A percentile compares a stretch with the other conserved stretches of the same genome.
phyloP scores from a whole-genome alignment of 2,113 vertebrate genomes.

The Osmerus mordax region DNA sequence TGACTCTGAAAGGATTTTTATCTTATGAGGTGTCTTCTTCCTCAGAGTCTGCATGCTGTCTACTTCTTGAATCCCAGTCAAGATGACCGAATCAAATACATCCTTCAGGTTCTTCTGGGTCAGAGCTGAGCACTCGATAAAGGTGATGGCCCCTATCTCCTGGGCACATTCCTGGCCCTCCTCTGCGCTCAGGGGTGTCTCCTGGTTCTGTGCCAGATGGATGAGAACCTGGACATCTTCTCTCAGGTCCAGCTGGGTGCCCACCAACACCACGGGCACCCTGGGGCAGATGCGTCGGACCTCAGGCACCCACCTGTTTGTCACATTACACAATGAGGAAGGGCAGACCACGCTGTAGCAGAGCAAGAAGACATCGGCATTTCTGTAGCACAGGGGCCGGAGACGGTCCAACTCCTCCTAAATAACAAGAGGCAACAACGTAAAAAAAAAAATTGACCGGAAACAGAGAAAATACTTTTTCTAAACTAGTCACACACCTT shows the following conservation, averaged over 20 bases:
- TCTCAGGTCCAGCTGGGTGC: conserved; percentile 85
- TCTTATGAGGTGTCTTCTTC: conserved; percentile 66
- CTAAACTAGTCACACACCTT: too few relatives aligned
- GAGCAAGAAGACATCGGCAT: conserved; percentile 84
- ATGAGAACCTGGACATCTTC: conserved; percentile 91
- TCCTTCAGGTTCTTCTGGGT: conserved; percentile 96
- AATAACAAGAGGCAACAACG: not conserved
- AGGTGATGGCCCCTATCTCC: conserved; percentile 76
- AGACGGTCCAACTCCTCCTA: conserved; percentile 88
- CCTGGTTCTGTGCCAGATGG: conserved; percentile 78
- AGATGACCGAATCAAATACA: conserved; percentile 84
- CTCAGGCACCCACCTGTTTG: conserved; percentile 81
- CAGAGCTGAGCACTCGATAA: conserved; percentile 85
- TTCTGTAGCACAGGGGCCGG: conserved; percentile 84
- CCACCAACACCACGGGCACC: conserved; percentile 81
- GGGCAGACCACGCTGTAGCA: conserved; percentile 90
- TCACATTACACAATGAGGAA: conserved; percentile 82
- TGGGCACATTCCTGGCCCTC: conserved; percentile 76
- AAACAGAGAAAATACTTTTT: too few relatives aligned
- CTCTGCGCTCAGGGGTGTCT: conserved; percentile 78
- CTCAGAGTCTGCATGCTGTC: conserved; percentile 60
- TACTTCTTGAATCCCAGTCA: conserved; percentile 76
- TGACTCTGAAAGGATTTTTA: conserved; percentile 68
- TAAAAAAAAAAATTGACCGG: too few relatives aligned
- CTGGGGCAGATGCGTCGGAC: conserved; percentile 81